Evolutionary conservation across 2,113 vertebrate species (phyloP).

Genomic region (Sebastes schlegelii): DNA sequence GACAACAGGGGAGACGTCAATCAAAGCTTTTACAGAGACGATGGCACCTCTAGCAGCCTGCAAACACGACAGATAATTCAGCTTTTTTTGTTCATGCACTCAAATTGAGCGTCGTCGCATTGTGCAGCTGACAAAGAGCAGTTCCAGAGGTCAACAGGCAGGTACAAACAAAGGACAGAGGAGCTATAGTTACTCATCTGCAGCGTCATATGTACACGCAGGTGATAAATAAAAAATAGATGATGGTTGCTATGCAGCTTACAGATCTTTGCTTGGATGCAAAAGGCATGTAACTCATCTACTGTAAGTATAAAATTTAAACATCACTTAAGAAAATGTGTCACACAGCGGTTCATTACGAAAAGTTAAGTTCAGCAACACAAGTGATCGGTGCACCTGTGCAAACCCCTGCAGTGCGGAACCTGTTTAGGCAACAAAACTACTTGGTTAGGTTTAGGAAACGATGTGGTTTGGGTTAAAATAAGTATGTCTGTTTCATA

Average conservation of each 20-base stretch:
- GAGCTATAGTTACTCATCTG: slow-evolving; percentile 57
- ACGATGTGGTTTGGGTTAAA: too few relatives aligned
- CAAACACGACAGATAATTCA: slow-evolving; percentile 6
- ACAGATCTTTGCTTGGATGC: slow-evolving; percentile 21
- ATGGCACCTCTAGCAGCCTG: neutral
- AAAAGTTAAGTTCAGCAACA: too few relatives aligned
- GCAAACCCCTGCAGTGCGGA: too few relatives aligned
- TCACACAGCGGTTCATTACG: too few relatives aligned
- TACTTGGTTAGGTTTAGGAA: too few relatives aligned
- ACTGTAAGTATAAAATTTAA: neutral
- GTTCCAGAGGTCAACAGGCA: slow-evolving; percentile 52
- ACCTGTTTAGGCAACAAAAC: too few relatives aligned
- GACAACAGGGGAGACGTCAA: slow-evolving; percentile 40
- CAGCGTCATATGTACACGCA: slow-evolving; percentile 34
- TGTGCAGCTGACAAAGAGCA: slow-evolving; percentile 23
- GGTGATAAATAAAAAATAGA: slow-evolving; percentile 9
- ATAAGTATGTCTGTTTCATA: too few relatives aligned
- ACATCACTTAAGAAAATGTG: neutral
- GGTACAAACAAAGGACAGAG: slow-evolving; percentile 43
- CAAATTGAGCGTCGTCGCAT: neutral
- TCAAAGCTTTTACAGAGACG: slow-evolving; percentile 45
- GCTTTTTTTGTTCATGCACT: slow-evolving; percentile 14
- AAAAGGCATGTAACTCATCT: slow-evolving; percentile 6
- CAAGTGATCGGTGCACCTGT: too few relatives aligned
- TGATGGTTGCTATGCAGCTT: slow-evolving; percentile 36